phyloP scores from a whole-genome alignment of 2,888 invertebrate genomes.

The Pherbina coryleti region DNA sequence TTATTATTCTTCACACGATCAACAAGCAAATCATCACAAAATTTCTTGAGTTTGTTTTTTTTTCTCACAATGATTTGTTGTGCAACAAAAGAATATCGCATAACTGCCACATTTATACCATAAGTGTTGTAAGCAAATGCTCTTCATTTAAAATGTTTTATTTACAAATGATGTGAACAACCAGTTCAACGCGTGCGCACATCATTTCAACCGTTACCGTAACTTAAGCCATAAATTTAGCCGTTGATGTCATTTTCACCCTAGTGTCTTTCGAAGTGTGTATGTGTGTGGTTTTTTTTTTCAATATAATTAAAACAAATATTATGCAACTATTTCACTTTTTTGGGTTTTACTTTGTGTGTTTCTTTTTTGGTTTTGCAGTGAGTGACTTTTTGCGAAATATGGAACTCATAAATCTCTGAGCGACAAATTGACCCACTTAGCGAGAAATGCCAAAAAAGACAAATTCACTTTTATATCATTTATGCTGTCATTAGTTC shows the following conservation, averaged over 20 bases:
- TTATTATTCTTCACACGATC: no score
- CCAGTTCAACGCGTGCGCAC: no score
- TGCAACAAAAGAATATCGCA: no score
- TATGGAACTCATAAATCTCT: constrained; percentile 27
- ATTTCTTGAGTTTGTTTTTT: no score
- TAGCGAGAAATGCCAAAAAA: not conserved
- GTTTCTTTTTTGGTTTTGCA: not conserved
- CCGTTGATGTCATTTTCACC: not conserved
- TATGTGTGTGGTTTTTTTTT: not conserved
- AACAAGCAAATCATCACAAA: no score
- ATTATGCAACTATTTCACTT: constrained; percentile 10
- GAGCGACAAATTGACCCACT: constrained; percentile 6
- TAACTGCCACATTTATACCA: no score
- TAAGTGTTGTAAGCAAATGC: no score
- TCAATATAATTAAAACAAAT: not conserved
- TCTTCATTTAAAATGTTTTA: no score
- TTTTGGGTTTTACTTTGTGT: not conserved
- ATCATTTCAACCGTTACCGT: not conserved
- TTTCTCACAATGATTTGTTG: no score
- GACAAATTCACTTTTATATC: not conserved
- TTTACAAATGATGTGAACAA: no score
- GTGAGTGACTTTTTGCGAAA: constrained; percentile 29
- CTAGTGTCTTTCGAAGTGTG: not conserved
- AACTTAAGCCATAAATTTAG: not conserved
- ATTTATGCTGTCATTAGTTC: no score